Evolutionary conservation across 2,888 invertebrate species (phyloP), one percentile per base, ranked within the genome.

Genomic region (Tetragnatha montana): DNA sequence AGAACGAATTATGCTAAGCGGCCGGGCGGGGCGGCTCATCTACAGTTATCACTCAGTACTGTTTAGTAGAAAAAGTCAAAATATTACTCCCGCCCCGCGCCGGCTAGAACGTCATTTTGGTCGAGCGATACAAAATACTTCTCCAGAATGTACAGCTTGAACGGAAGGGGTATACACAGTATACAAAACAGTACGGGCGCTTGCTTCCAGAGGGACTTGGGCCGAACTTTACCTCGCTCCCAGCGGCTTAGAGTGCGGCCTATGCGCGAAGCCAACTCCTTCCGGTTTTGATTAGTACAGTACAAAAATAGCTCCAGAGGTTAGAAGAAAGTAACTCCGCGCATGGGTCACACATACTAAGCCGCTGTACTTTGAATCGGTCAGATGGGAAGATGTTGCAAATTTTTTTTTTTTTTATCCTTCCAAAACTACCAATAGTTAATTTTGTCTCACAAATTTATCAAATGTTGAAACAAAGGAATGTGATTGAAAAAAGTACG

Each of bases 251-350:
- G 17, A 21, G 19, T 80, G 82, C 50, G 47, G 17, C 82, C 17
- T n/a, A n/a, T 21, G 22, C 60, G 81, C 71, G 19, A 68, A 69
- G 70, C 82, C 68, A 35, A 79, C 49, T 60, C 17, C 47, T 87
- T 76, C 90, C 76, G 81, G 87, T 90, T 90, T 90, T 90, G 90
- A 90, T 90, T 90, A 90, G 84, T 80, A 90, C 84, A 87, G 78
- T 90, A 90, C 87, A 90, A 90, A 90, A 90, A 90, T 90, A 90
- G 84, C 90, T 90, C 90, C 90, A 71, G 50, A 84, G 79, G 76
- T 49, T 47, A 81, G 81, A 76, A 84, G 49, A 35, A 78, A 68
- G 68, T 78, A 49, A 69, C 71, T 70, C 78, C 47, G 21, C 10
- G 73, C 8, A 71, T 70, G n/a, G 12, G 19, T 12, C 80, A 70